These are phyloP conservation scores for Brachylomia viminalis DNA, from an alignment of 2,888 invertebrate genomes.

Conservation along the genomic window DNA sequence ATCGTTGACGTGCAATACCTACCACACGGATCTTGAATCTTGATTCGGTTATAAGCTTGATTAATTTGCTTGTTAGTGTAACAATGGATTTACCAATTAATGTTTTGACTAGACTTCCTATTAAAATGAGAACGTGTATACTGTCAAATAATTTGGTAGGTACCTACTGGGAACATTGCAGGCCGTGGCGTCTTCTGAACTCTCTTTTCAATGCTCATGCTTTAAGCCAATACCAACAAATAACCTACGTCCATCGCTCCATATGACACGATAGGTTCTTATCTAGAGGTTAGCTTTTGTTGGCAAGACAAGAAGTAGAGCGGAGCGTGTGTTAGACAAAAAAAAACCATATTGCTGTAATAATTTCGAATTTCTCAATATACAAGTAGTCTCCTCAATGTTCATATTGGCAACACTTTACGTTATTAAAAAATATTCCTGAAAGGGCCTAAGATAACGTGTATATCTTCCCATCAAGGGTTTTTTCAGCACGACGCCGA, in stretches of 20 bases:
- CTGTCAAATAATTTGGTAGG: background rate
- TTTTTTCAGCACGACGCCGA: slow-evolving; percentile 51
- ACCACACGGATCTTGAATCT: slow-evolving; percentile 66
- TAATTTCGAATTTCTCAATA: background rate
- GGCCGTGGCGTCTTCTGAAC: background rate
- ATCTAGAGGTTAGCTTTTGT: background rate
- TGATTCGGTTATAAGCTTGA: slow-evolving; percentile 62
- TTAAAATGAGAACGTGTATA: slow-evolving; percentile 7
- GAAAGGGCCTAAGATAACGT: slow-evolving; percentile 37
- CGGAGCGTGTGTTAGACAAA: no score
- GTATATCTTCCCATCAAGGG: slow-evolving; percentile 45
- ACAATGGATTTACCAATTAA: slow-evolving; percentile 45
- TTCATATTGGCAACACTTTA: slow-evolving; percentile 29
- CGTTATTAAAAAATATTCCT: slow-evolving; percentile 37
- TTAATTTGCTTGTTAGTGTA: slow-evolving; percentile 47
- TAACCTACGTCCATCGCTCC: background rate
- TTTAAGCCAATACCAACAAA: background rate
- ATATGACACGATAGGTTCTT: background rate
- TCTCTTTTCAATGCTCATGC: background rate
- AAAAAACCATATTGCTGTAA: background rate
- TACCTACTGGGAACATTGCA: background rate
- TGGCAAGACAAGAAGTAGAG: background rate
- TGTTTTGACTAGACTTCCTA: slow-evolving; percentile 27
- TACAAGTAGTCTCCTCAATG: slow-evolving; percentile 1
- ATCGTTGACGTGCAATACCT: slow-evolving; percentile 72